Base-by-base conservation (phyloP, 2,113 vertebrate species). In the Eulacestoma nigropectus region DNA sequence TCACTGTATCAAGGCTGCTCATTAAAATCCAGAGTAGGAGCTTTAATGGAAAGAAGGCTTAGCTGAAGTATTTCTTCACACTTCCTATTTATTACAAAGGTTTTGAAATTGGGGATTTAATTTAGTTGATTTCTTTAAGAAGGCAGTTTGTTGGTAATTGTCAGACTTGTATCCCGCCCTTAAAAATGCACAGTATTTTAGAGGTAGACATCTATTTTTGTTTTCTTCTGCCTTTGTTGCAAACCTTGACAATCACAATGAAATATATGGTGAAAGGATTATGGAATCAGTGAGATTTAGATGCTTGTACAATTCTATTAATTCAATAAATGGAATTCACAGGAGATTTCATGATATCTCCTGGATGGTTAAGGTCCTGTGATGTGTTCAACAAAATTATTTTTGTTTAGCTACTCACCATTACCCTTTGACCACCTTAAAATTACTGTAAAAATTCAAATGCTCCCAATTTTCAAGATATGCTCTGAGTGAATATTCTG, bases 361-460 rank as follows among this genome's bases (percentile, higher is more conserved):
- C 13, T 56, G 46, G 4, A 30, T 79, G 14, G 4, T 35, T 73
- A 35, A 57, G 14, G 35, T 79, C 46, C 35, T 73, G 29, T 42
- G 53, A 37, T 16, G 11, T 82, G 53, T 56, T 84, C 41, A 81
- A 52, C 9, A 84, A n/a, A 86, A 88, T 15, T 3, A 20, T 70
- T 92, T 92, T 84, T 84, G 20, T 89, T 87, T 87, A 63, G 56
- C 32, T 80, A 39, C 25, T 88, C 42, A 35, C 42, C 20, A 30
- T 25, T 60, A 87, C n/a, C 26, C 22, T 91, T 72, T 70, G 30
- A 74, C 72, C 20, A 60, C 59, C 60, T 80, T 77, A 93, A 91
- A 91, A 55, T 80, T 70, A 41, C 44, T 78, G 47, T 78, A 60
- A 89, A 90, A 89, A 87, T 46, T 83, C 30, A 50, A 68, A 60